phyloP scores from a whole-genome alignment of 2,888 invertebrate genomes.

The Drosophila cognata region DNA sequence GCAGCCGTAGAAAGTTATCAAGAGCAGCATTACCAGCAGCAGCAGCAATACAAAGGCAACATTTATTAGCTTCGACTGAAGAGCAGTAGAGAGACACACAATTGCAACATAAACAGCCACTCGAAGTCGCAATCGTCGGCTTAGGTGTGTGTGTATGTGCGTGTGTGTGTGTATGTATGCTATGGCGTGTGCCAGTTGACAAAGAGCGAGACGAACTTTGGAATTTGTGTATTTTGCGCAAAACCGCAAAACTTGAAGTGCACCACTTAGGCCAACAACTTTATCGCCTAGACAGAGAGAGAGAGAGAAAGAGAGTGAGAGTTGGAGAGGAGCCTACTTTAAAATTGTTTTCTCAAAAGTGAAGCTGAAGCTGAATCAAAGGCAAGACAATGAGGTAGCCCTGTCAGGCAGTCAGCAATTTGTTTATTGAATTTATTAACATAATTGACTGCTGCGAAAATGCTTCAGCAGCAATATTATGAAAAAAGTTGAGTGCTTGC shows the following conservation, averaged over 20 bases:
- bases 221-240: conserved; percentile 69
- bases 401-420: conserved; percentile 34
- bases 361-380: conserved; percentile 41
- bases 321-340: conserved; percentile 28
- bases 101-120: conserved; percentile 71
- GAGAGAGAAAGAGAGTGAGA: neutral
- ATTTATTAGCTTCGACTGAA: conserved; percentile 60
- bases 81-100: conserved; percentile 55
- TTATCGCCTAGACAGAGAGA: conserved; percentile 47
- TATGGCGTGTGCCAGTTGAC: conserved; percentile 51
- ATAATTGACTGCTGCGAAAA: conserved; percentile 67
- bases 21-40: conserved; percentile 19
- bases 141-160: conserved; percentile 10
- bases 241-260: conserved; percentile 64
- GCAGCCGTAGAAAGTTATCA: conserved; percentile 39
- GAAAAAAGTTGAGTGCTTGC: conserved; percentile 55
- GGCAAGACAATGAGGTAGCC: conserved; percentile 31
- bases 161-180: conserved; percentile 1
- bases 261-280: conserved; percentile 68
- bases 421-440: conserved; percentile 73
- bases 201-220: conserved; percentile 64
- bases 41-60: conserved; percentile 21
- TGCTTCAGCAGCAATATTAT: conserved; percentile 42
- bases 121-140: conserved; percentile 37
- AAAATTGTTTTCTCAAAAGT: conserved; percentile 35